phyloP scores from a whole-genome alignment of 64 coral and sea anemone genomes.

The Pocillopora verrucosa region DNA sequence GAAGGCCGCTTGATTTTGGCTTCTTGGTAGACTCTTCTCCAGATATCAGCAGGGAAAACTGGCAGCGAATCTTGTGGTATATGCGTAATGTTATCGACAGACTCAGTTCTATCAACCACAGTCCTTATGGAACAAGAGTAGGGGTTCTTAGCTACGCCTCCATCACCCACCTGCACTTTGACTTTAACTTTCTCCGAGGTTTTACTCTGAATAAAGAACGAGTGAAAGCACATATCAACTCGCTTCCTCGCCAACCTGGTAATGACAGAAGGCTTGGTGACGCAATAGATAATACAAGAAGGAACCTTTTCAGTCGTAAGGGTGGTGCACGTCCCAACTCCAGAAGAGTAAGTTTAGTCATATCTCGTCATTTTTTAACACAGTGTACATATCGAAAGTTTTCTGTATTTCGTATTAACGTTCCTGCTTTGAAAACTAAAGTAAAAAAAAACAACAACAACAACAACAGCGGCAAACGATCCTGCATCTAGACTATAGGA shows the following conservation, averaged over 20 bases:
- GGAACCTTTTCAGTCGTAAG: slow-evolving; percentile 49
- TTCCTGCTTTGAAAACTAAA: no score
- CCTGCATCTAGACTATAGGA: no score
- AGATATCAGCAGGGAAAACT: slow-evolving; percentile 22
- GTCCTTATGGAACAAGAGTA: slow-evolving; percentile 41
- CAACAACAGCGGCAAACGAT: no score
- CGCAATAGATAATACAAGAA: slow-evolving; percentile 35
- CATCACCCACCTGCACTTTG: slow-evolving; percentile 32
- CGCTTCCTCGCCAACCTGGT: slow-evolving; percentile 25
- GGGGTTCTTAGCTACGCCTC: slow-evolving; percentile 44
- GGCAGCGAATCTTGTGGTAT: slow-evolving; percentile 27
- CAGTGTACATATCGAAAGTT: no score
- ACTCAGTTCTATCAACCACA: slow-evolving; percentile 12
- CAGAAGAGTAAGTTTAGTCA: slow-evolving; percentile 18
- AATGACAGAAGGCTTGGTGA: slow-evolving; percentile 52
- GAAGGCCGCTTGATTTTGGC: slow-evolving; percentile 46
- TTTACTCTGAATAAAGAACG: slow-evolving; percentile 19
- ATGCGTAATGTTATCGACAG: slow-evolving; percentile 33
- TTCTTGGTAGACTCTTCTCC: slow-evolving; percentile 53
- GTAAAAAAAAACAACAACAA: no score
- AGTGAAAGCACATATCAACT: slow-evolving; percentile 17
- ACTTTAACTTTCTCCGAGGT: slow-evolving; percentile 55
- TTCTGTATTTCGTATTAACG: no score
- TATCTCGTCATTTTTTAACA: not conserved
- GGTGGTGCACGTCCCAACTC: slow-evolving; percentile 48